phyloP scores from a whole-genome alignment of 2,797 vertebrate genomes.

The Merluccius polli region DNA sequence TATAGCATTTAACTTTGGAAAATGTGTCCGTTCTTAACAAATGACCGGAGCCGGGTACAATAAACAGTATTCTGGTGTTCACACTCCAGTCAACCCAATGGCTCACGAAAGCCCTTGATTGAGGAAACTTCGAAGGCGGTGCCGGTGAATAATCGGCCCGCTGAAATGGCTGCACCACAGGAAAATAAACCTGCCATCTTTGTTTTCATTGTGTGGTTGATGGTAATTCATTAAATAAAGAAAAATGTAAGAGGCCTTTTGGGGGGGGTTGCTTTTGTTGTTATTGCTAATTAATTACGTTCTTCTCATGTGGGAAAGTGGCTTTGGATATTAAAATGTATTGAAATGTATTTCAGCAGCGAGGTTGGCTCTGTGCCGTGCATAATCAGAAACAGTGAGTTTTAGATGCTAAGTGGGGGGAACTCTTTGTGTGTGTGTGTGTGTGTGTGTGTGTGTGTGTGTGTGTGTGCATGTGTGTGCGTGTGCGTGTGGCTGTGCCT shows the following conservation, averaged over 20 bases:
- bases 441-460: slow-evolving; percentile 57
- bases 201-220: slow-evolving; percentile 71
- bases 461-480: slow-evolving; percentile 14
- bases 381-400: slow-evolving; percentile 43
- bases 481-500: not conserved
- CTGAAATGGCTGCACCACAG: slow-evolving; percentile 67
- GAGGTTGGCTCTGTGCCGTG: slow-evolving; percentile 60
- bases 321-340: slow-evolving; percentile 72
- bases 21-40: slow-evolving; percentile 35
- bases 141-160: slow-evolving; percentile 67
- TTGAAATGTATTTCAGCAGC: slow-evolving; percentile 70
- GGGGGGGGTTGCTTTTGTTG: slow-evolving; percentile 60
- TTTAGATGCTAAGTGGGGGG: slow-evolving; percentile 55
- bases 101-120: slow-evolving; percentile 53
- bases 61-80: slow-evolving; percentile 39
- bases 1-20: slow-evolving; percentile 20
- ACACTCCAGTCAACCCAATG: slow-evolving; percentile 38
- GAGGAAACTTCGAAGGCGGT: slow-evolving; percentile 61
- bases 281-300: slow-evolving; percentile 69
- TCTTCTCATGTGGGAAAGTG: slow-evolving; percentile 57
- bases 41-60: slow-evolving; percentile 41
- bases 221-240: slow-evolving; percentile 69
- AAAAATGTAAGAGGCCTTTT: slow-evolving; percentile 57
- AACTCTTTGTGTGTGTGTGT: slow-evolving; percentile 58
- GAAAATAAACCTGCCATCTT: slow-evolving; percentile 70